Evolutionary conservation across 2,888 invertebrate species (phyloP), one percentile per base, ranked within the genome.

Genomic region (Trilocha varians): DNA sequence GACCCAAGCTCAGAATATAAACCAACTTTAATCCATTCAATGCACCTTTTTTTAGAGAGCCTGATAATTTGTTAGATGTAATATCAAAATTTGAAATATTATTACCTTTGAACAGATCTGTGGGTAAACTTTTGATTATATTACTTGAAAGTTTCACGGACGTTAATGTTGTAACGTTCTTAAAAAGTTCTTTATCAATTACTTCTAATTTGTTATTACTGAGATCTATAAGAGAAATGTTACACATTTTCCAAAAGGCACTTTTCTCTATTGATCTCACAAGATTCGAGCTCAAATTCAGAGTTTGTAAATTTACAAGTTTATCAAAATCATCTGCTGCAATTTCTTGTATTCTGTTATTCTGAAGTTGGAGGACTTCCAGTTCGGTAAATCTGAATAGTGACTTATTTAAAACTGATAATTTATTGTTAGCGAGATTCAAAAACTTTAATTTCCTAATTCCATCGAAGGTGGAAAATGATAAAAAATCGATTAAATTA

Each of bases 331-430:
- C 71, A 3, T 9, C 45, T 0, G 35, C 6, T 36, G 57, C 62
- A 3, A 79, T 36, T 5, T 41, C 46, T 39, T 52, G 48, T 2
- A 79, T 53, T 40, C 50, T 57, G 42, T 80, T 80, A 17, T 57
- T 39, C 34, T 67, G 62, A 6, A 79, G 46, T 41, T 66, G 60
- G 11, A 80, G 54, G 38, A 47, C 45, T 46, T 50, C 48, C 0
- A 80, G 58, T 17, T 65, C 54, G 40, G 43, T 60, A 15, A 78
- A 73, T 43, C 73, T 61, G n/a, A 72, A 59, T 1, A 80, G 46
- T 1, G 73, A 63, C 5, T 54, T 50, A 48, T 70, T 66, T 2
- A 78, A 60, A 32, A 68, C 65, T 5, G 47, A 38, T 37, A 80
- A 51, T 33, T 57, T 55, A 36, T 79, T 79, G 33, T 63, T 44